Conservation (phyloP, 1,140 invertebrate species). For the Oryzaephilus surinamensis region DNA sequence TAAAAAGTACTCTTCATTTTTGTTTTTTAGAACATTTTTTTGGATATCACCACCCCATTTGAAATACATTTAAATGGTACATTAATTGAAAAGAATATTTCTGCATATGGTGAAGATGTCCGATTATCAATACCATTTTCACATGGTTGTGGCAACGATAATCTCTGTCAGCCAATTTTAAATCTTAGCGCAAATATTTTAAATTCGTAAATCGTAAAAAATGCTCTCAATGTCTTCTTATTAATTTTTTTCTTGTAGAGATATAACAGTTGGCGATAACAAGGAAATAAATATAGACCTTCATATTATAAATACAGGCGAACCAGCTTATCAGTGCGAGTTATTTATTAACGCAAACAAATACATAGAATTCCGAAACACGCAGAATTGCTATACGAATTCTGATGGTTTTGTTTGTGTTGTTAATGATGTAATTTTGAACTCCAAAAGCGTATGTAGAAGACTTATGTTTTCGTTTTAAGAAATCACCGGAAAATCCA, state of each 20-base stretch:
- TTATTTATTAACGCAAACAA: too few species aligned
- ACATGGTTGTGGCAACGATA: conserved; percentile 13
- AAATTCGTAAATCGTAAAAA: not conserved
- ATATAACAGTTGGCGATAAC: conserved; percentile 12
- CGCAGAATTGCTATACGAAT: not conserved
- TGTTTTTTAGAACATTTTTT: too few species aligned
- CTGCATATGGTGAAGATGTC: not conserved
- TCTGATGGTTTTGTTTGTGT: not conserved
- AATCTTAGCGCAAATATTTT: not conserved
- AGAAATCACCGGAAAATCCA: too few species aligned
- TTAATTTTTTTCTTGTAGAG: conserved; percentile 4
- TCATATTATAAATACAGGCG: conserved; percentile 12
- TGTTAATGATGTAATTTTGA: not conserved
- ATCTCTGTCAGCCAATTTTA: conserved; percentile 13
- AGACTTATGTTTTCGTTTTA: too few species aligned
- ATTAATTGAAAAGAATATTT: not conserved
- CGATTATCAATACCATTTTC: conserved; percentile 9
- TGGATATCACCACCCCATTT: not conserved
- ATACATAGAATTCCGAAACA: too few species aligned
- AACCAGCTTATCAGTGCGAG: conserved; percentile 21
- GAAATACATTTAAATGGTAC: not conserved
- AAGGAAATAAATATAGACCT: conserved; percentile 13
- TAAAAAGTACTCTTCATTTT: too few species aligned
- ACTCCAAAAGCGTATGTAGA: too few species aligned
- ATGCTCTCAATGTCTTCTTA: not conserved